Evolutionary conservation across 2,113 vertebrate species (phyloP).

Genomic region (Gasterosteus nipponicus): DNA sequence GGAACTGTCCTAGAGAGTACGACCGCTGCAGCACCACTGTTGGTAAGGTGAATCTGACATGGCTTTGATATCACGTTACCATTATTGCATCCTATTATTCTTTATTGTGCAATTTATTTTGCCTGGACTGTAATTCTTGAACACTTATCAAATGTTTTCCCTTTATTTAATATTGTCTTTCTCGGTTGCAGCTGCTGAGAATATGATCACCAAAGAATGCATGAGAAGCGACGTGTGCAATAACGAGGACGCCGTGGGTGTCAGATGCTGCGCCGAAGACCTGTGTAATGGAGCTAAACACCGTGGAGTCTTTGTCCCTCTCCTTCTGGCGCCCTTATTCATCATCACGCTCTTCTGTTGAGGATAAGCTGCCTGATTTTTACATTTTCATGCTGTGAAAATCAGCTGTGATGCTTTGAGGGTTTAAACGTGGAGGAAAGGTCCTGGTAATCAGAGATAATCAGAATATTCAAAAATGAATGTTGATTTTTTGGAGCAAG

Average conservation of each 20-base stretch:
- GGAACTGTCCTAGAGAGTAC: background rate
- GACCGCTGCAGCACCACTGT: conserved; percentile 43
- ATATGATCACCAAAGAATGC: conserved; percentile 58
- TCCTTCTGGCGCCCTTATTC: conserved; percentile 15
- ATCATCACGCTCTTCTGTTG: conserved; percentile 29
- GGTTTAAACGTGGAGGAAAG: background rate
- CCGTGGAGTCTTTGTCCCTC: conserved; percentile 14
- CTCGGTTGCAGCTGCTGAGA: conserved; percentile 41
- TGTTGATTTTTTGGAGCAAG: background rate
- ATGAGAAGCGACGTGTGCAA: conserved; percentile 53
- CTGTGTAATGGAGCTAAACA: conserved; percentile 50
- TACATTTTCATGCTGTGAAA: background rate
- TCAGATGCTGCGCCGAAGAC: conserved; percentile 42
- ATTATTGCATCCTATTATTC: background rate
- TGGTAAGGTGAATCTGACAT: conserved; percentile 12
- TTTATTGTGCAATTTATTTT: background rate
- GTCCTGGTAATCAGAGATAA: background rate
- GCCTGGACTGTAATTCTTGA: background rate
- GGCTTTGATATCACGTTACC: background rate
- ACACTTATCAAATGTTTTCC: background rate
- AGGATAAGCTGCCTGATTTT: background rate
- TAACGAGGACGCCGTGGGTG: background rate
- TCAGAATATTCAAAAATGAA: no score
- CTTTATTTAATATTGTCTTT: background rate
- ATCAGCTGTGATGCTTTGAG: background rate